These are phyloP conservation scores for Phytoseiulus persimilis DNA, from an alignment of 2,888 invertebrate species.

Conservation along the genomic window DNA sequence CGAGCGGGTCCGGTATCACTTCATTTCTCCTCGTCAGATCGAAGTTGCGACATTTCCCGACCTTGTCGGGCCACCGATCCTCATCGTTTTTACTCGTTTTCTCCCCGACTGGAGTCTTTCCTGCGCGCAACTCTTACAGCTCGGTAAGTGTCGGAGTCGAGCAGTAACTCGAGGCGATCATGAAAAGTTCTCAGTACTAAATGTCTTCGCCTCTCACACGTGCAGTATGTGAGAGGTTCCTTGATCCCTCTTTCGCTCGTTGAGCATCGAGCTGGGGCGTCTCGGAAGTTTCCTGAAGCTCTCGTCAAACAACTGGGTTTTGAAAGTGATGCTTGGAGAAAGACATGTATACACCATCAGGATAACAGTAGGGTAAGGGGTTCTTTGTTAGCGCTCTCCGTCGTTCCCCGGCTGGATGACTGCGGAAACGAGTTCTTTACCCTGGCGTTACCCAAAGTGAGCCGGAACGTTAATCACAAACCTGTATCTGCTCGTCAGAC, in stretches of 20 bases:
- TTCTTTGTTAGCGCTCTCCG: too few species aligned
- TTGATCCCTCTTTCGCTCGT: background rate
- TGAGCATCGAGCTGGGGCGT: background rate
- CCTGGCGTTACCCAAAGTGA: too few species aligned
- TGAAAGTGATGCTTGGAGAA: background rate
- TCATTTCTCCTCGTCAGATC: too few species aligned
- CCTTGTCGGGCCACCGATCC: too few species aligned
- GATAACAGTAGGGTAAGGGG: too few species aligned
- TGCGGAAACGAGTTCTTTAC: too few species aligned
- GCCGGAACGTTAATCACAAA: background rate
- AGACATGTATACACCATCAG: too few species aligned
- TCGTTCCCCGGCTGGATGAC: too few species aligned
- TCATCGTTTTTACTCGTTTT: background rate
- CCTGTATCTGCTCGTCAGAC: constrained; percentile 16
- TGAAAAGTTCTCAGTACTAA: background rate
- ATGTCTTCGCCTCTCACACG: background rate
- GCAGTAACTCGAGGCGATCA: background rate
- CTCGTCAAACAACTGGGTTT: background rate
- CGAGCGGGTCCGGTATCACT: too few species aligned
- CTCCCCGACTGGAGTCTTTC: background rate
- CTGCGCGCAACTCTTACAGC: background rate
- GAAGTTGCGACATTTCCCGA: too few species aligned
- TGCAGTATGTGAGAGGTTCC: background rate
- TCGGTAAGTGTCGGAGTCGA: background rate
- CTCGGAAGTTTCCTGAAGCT: background rate